Base-by-base conservation (phyloP, 2,113 vertebrate species). In the Tenrec ecaudatus region DNA sequence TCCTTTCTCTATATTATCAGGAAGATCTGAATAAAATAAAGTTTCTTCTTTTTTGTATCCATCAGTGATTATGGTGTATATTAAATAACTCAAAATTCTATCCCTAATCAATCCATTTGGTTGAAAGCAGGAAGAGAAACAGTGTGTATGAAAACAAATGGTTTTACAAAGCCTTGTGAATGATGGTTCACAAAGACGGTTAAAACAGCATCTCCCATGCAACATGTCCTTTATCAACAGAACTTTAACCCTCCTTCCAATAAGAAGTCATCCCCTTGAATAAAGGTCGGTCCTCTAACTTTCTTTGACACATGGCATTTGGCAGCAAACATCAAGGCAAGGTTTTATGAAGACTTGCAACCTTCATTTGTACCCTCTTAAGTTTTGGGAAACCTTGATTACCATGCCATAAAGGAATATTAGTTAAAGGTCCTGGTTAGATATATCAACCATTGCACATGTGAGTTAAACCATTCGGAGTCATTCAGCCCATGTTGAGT, bases 51-150 rank as follows among this genome's bases (percentile, higher is more conserved):
- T 36, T 53, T 62, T 64, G 2, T 75, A 68, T 7, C 29, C 17
- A 40, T 90, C 79, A 94, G 19, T 93, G 86, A 92, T 90, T 81
- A 86, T 62, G 68, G 5, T 64, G 90, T 92, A 92, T 14, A 36
- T 16, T 25, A 83, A 19, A 76, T 75, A 75, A 40, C 23, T 68
- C 10, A n/a, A 69, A 43, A 75, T 23, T 68, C n/a, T 57, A 15
- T 19, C 68, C 87, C 62, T 78, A 75, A 80, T 93, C 16, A 36
- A 14, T 87, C 36, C 25, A 22, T 84, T 95, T 86, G 75, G 60
- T 77, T 82, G 68, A 75, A 10, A 89, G 77, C 15, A 81, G 66
- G 11, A 92, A 86, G 25, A 79, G 43, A 88, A 86, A 62, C 15
- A 58, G 17, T 62, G 38, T 23, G 3, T 83, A 88, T 95, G 20